These are phyloP conservation scores for Cetonia aurata DNA, from an alignment of 2,888 invertebrate species.

Conservation along the genomic window DNA sequence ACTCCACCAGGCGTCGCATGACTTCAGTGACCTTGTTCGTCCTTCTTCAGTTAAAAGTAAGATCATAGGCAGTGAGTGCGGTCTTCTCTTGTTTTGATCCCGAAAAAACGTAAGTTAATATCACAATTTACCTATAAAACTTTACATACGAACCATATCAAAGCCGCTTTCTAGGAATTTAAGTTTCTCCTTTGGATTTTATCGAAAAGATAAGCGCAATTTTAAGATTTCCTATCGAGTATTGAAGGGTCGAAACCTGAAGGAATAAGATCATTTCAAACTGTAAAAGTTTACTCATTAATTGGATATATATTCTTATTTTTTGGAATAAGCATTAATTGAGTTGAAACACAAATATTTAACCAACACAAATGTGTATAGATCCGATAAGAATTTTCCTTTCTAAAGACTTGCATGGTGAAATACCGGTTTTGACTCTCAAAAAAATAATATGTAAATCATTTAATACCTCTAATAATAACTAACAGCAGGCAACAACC, in stretches of 20 bases:
- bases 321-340: no score
- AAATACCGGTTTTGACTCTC: slow-evolving; percentile 17
- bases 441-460: slow-evolving; percentile 5
- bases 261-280: no score
- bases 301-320: no score
- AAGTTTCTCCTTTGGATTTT: no score
- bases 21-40: slow-evolving; percentile 47
- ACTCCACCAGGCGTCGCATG: slow-evolving; percentile 26
- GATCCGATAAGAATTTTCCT: not conserved
- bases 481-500: slow-evolving; percentile 20
- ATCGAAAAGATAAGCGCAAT: no score
- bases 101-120: slow-evolving; percentile 21
- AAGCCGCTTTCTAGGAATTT: not conserved
- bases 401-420: not conserved
- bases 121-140: not conserved
- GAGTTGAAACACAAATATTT: no score
- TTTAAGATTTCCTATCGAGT: no score
- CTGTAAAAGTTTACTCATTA: no score
- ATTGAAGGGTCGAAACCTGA: no score
- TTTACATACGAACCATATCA: not conserved
- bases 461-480: slow-evolving; percentile 3
- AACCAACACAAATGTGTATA: not conserved
- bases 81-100: not conserved
- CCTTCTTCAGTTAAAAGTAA: slow-evolving; percentile 37
- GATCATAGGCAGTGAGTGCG: slow-evolving; percentile 7